Evolutionary conservation across 2,888 invertebrate genomes (phyloP).

Genomic region (Silvanus unidentatus): DNA sequence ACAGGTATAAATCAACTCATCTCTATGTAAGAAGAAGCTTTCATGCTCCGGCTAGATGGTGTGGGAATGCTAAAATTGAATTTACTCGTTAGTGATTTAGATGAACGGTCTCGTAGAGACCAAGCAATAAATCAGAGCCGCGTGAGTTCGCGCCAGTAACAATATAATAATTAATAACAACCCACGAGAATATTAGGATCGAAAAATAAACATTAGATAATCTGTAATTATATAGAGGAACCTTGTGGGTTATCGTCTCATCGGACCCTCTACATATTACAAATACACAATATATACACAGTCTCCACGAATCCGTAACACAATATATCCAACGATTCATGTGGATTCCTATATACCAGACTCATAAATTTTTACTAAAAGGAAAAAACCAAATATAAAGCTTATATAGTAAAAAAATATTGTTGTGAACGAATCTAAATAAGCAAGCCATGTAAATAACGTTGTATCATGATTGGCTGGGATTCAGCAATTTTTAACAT

Average conservation of each 20-base stretch:
- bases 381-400: too few relatives aligned
- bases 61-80: conserved; percentile 43
- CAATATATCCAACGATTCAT: too few relatives aligned
- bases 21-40: conserved; percentile 23
- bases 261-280: not conserved
- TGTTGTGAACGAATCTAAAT: too few relatives aligned
- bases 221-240: conserved; percentile 40
- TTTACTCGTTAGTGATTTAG: conserved; percentile 42
- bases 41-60: conserved; percentile 23
- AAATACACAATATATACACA: not conserved
- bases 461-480: too few relatives aligned
- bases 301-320: too few relatives aligned
- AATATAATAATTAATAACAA: conserved; percentile 44
- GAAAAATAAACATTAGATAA: conserved; percentile 45
- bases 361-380: too few relatives aligned
- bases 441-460: too few relatives aligned
- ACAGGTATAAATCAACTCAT: conserved; percentile 37
- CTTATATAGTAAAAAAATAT: too few relatives aligned
- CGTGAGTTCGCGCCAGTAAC: conserved; percentile 43
- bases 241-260: conserved; percentile 26
- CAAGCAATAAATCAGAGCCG: conserved; percentile 39
- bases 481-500: too few relatives aligned
- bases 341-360: too few relatives aligned
- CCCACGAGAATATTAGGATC: conserved; percentile 40
- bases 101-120: conserved; percentile 33